A percentile compares a stretch with the other conserved stretches of the same genome.
Evolutionary conservation across 2,797 vertebrate species (phyloP).

Genomic region (Ceryle rudis): DNA sequence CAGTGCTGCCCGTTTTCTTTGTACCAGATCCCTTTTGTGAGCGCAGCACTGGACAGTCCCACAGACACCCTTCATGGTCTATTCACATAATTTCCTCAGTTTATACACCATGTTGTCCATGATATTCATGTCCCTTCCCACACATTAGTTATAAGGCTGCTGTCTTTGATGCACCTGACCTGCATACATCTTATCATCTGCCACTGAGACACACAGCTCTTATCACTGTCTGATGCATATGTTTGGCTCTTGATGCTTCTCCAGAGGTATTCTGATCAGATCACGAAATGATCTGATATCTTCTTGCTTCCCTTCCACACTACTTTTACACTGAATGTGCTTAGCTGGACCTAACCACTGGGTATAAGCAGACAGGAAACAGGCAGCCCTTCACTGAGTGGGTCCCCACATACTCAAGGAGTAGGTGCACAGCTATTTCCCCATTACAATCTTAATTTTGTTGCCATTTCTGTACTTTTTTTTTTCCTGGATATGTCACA

Average conservation of each 20-base stretch:
- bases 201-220: neutral
- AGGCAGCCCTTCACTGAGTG: neutral
- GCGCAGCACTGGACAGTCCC: neutral
- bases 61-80: neutral
- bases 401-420: neutral
- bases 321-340: neutral
- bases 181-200: neutral
- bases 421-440: neutral
- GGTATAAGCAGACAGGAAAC: neutral
- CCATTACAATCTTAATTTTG: neutral
- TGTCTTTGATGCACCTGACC: neutral
- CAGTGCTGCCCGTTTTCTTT: neutral
- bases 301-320: neutral
- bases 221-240: neutral
- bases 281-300: too few species aligned
- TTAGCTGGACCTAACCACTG: neutral
- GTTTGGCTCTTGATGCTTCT: neutral
- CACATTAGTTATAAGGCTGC: accelerated
- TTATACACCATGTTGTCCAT: neutral
- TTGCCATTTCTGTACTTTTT: neutral
- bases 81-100: neutral
- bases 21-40: neutral
- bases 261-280: neutral
- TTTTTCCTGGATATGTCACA: neutral
- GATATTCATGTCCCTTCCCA: neutral